Percentiles rank a stretch among this genome's conserved stretches.
Evolutionary conservation across 2,797 vertebrate genomes (phyloP).

Genomic region (Trachops cirrhosus): DNA sequence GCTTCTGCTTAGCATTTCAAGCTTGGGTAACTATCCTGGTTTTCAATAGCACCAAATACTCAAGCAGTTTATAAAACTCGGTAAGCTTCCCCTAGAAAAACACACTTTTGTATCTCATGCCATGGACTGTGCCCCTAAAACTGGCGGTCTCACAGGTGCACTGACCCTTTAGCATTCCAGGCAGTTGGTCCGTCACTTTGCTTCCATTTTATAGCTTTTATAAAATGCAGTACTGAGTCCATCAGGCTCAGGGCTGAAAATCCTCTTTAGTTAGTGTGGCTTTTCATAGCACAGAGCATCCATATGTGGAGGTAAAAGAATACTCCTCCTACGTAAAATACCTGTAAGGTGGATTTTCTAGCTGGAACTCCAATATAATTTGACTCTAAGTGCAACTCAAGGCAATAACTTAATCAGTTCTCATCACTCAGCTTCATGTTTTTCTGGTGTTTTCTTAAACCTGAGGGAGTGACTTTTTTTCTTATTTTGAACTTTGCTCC

Average conservation of each 20-base stretch:
- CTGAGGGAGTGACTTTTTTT: not conserved
- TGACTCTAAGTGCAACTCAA: not conserved
- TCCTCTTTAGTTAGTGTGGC: not conserved
- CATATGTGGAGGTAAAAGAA: not conserved
- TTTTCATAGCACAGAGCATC: not conserved
- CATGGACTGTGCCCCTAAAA: not conserved
- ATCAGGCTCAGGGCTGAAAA: not conserved
- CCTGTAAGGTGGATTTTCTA: not conserved
- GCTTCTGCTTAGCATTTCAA: conserved; percentile 32
- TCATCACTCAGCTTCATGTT: not conserved
- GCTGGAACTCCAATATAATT: not conserved
- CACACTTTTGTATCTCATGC: not conserved
- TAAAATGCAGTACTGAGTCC: not conserved
- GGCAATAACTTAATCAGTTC: not conserved
- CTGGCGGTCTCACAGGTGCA: not conserved
- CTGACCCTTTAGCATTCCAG: not conserved
- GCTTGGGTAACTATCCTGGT: conserved; percentile 42
- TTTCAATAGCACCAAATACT: conserved; percentile 47
- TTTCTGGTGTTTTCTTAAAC: conserved; percentile 21
- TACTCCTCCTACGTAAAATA: not conserved
- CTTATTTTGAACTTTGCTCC: not conserved
- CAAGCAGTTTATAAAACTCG: not conserved
- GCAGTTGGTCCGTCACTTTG: not conserved
- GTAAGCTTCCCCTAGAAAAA: not conserved
- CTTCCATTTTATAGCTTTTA: not conserved